phyloP scores from a whole-genome alignment of 2,888 invertebrate genomes.

The Chaitophorus viminalis region DNA sequence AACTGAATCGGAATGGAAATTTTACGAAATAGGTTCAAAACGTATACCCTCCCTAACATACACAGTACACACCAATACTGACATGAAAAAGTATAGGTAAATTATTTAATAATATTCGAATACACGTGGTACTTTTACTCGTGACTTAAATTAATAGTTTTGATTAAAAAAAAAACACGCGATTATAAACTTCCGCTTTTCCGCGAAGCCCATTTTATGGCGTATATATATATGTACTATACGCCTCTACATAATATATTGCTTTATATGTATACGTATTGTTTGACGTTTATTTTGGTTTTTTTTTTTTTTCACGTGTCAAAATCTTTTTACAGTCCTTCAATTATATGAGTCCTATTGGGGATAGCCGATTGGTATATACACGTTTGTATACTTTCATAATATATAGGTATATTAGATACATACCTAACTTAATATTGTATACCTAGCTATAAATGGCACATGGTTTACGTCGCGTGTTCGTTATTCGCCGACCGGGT shows the following conservation, averaged over 20 bases:
- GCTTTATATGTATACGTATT: background rate
- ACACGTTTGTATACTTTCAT: background rate
- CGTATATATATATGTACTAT: background rate
- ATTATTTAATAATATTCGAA: too few species aligned
- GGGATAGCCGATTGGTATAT: background rate
- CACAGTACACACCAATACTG: too few species aligned
- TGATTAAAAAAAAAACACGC: conserved; percentile 15
- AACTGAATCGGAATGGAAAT: too few species aligned
- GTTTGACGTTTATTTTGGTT: background rate
- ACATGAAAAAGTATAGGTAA: too few species aligned
- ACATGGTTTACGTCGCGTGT: too few species aligned
- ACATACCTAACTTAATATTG: too few species aligned
- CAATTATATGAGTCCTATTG: background rate
- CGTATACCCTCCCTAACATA: too few species aligned
- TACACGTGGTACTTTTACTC: background rate
- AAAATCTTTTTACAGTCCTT: background rate
- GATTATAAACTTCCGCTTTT: background rate
- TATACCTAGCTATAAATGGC: too few species aligned
- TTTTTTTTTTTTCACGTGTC: background rate
- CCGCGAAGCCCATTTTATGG: background rate
- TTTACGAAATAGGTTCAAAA: too few species aligned
- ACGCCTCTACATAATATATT: too few species aligned
- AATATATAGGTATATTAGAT: too few species aligned
- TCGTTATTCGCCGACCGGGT: background rate
- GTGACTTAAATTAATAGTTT: conserved; percentile 34